phyloP scores from a whole-genome alignment of 2,888 invertebrate genomes.

The Norana najaformis region DNA sequence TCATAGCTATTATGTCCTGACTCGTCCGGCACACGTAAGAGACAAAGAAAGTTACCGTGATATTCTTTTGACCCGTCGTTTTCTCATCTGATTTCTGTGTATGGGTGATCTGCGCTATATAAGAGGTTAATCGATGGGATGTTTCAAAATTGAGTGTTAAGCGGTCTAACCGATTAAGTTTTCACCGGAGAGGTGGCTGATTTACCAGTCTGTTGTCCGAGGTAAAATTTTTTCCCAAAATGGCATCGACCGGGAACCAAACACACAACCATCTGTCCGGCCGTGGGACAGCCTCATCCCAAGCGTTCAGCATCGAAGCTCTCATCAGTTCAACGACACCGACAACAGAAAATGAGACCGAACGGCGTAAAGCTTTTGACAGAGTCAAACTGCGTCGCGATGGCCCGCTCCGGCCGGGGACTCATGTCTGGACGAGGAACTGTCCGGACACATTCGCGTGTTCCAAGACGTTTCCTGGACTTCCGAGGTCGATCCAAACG shows the following conservation, averaged over 20 bases:
- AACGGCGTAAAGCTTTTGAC: background rate
- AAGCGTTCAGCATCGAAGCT: conserved; percentile 19
- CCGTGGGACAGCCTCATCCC: background rate
- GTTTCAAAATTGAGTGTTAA: background rate
- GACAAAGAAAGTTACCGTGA: background rate
- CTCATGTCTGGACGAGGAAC: background rate
- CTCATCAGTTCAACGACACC: background rate
- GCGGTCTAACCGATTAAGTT: background rate
- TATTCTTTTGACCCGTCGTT: background rate
- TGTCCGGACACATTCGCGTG: background rate
- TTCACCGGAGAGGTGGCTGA: background rate
- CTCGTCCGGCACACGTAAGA: background rate
- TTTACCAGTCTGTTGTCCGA: background rate
- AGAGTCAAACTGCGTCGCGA: background rate
- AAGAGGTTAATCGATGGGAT: background rate
- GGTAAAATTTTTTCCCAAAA: background rate
- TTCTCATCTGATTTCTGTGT: background rate
- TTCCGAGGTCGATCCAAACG: background rate
- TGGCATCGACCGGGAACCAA: background rate
- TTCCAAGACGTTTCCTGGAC: background rate
- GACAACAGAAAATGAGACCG: too few relatives aligned
- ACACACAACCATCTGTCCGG: background rate
- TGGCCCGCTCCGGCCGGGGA: background rate
- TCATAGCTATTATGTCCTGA: background rate
- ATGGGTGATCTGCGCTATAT: background rate